phyloP scores from a whole-genome alignment of 1,140 invertebrate genomes.

The Helicoverpa zea region DNA sequence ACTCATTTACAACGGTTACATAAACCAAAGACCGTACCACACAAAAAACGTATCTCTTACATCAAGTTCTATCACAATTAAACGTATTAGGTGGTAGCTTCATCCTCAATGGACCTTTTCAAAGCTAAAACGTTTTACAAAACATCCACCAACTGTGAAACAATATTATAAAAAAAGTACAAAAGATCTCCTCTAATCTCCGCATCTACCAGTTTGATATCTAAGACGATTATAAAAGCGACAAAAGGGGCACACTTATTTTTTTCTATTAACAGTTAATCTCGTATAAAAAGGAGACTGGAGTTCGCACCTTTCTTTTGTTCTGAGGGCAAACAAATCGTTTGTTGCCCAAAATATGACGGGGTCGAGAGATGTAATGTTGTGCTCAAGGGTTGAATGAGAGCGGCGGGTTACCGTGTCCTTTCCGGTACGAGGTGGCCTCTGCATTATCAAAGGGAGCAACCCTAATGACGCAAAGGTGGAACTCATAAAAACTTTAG shows the following conservation, averaged over 20 bases:
- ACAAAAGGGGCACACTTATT: conserved; percentile 76
- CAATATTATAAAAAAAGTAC: conserved; percentile 68
- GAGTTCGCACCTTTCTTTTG: conserved; percentile 80
- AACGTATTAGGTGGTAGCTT: conserved; percentile 62
- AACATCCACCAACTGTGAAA: conserved; percentile 67
- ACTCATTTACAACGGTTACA: conserved; percentile 41
- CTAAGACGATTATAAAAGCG: conserved; percentile 77
- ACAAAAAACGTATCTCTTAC: conserved; percentile 68
- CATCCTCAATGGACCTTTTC: conserved; percentile 73
- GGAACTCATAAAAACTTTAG: conserved; percentile 60
- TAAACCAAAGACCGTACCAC: conserved; percentile 32
- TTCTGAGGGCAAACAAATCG: conserved; percentile 85
- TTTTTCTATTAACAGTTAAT: conserved; percentile 81
- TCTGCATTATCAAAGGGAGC: conserved; percentile 68
- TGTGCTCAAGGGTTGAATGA: conserved; percentile 80
- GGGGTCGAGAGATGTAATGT: conserved; percentile 71
- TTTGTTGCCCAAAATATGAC: conserved; percentile 78
- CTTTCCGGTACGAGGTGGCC: conserved; percentile 73
- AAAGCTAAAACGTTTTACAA: conserved; percentile 77
- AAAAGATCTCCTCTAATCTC: conserved; percentile 72
- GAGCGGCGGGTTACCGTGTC: conserved; percentile 78
- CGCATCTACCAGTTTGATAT: conserved; percentile 72
- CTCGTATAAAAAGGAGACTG: conserved; percentile 72
- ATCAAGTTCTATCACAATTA: conserved; percentile 64
- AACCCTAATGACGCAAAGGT: conserved; percentile 64